Conservation (phyloP, 2,888 invertebrate genomes). For the Linnaemya vulpina region DNA sequence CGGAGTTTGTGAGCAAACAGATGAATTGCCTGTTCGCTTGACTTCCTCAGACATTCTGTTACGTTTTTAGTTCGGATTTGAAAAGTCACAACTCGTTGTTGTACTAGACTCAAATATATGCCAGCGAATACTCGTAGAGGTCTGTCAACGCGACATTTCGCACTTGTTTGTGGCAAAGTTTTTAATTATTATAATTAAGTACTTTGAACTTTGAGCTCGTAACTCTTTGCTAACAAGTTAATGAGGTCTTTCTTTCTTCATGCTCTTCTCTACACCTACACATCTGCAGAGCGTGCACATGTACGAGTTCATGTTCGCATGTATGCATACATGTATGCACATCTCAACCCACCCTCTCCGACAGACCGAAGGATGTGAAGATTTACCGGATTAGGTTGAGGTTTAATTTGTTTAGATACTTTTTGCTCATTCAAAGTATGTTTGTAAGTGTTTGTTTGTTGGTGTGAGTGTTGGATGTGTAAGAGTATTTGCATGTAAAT, state of each 20-base stretch:
- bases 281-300: too few relatives aligned
- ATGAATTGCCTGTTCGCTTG: slow-evolving; percentile 18
- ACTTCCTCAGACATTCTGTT: slow-evolving; percentile 21
- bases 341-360: neutral
- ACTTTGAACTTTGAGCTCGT: slow-evolving; percentile 74
- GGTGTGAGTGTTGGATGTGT: neutral
- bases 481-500: slow-evolving; percentile 26
- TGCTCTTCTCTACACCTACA: neutral
- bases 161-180: slow-evolving; percentile 73
- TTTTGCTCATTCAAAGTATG: slow-evolving; percentile 45
- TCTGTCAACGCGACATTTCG: slow-evolving; percentile 74
- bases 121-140: slow-evolving; percentile 36
- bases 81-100: neutral
- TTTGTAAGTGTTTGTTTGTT: too few relatives aligned
- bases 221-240: slow-evolving; percentile 68
- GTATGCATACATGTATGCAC: too few relatives aligned
- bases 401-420: slow-evolving; percentile 70
- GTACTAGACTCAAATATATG: slow-evolving; percentile 25
- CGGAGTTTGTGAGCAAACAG: slow-evolving; percentile 25
- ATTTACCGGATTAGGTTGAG: slow-evolving; percentile 72
- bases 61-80: slow-evolving; percentile 25
- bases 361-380: slow-evolving; percentile 49
- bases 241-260: slow-evolving; percentile 37
- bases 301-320: too few relatives aligned
- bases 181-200: slow-evolving; percentile 76